Base-by-base conservation (phyloP, 1,140 invertebrate species). In the Pygmarrhopalites habei region DNA sequence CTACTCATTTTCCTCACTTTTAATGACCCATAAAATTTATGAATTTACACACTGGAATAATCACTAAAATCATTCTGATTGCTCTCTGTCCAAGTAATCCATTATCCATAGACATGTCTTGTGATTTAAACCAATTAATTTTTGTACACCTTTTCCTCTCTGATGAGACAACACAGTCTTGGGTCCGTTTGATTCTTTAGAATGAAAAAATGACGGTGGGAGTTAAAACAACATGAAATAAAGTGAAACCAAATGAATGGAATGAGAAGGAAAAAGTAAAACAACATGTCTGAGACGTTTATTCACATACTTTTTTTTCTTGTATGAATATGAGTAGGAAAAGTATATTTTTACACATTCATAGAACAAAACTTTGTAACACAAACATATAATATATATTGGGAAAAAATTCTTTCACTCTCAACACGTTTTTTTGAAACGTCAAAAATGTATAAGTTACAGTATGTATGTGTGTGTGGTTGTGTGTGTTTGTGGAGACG, bases 241-340 rank as follows among this genome's bases (percentile, higher is more conserved):
- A 35, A 15, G 5, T 35, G 5, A 35, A 15, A 35, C 15, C 32
- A 35, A n/a, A n/a, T n/a, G 32, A 35, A 7, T 35, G 5, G 5
- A 35, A 35, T 15, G 32, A 46, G 10, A 52, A 12, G 12, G 46
- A 23, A 49, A 19, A 12, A 12, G 25, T 15, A 52, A 52, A 52
- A 52, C 49, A 52, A 52, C 23, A 52, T 52, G 25, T 52, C 23
- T 29, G 23, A 52, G 49, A 52, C 28, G 23, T 52, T 52, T 52
- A 52, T 52, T 52, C 25, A 52, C 49, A 52, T 52, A 52, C 49
- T 28, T 52, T 52, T n/a, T n/a, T n/a, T n/a, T n/a, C n/a, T n/a
- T 52, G 25, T 52, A 52, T 52, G 49, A 52, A 52, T n/a, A n/a
- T 52, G 49, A 52, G 49, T 52, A 52, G 49, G 49, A 52, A 52